Evolutionary conservation across 2,113 vertebrate species (phyloP), one percentile per base, ranked within the genome.

Genomic region (Theropithecus gelada): DNA sequence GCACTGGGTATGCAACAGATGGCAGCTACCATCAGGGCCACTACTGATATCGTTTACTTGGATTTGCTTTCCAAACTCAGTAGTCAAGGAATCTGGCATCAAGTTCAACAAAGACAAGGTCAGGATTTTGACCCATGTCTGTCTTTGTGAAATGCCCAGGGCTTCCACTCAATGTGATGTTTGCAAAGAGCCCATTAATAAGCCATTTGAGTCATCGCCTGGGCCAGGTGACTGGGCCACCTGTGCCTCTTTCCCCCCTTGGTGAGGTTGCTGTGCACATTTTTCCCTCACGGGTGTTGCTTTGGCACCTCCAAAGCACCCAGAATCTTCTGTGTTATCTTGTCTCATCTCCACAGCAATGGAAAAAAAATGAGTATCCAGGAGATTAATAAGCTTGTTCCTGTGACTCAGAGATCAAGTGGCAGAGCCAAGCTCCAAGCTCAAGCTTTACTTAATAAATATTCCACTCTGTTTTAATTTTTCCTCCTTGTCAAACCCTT

Each of bases 1-100:
- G 0, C 6, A 3, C 1, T 4, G 4, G 17, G 8, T 7, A 16
- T 0, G 40, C 4, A 2, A 27, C 4, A 11, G 40, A 6, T 1
- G 43, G 59, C 25, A 40, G 72, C 30, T 1, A 6, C 8, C 57
- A 35, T 14, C 16, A 25, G 38, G 66, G 10, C 64, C 50, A 76
- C 73, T 0, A 0, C 27, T 5, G 4, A 35, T 8, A 84, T 0
- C 6, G 12, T 27, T 48, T 7, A n/a, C n/a, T n/a, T 2, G 1
- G 5, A 2, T 38, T n/a, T 55, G 43, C 8, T 50, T 43, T 48
- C 55, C 38, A 25, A 17, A 40, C 35, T 23, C 17, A 43, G 83
- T 2, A 50, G 50, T 48, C 64, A 14, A 59, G 82, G 40, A 64
- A 72, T 14, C 5, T 43, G 66, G 35, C 30, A 14, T 55, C 25